Evolutionary conservation across 2,113 vertebrate genomes (phyloP).

Genomic region (Gyps fulvus): DNA sequence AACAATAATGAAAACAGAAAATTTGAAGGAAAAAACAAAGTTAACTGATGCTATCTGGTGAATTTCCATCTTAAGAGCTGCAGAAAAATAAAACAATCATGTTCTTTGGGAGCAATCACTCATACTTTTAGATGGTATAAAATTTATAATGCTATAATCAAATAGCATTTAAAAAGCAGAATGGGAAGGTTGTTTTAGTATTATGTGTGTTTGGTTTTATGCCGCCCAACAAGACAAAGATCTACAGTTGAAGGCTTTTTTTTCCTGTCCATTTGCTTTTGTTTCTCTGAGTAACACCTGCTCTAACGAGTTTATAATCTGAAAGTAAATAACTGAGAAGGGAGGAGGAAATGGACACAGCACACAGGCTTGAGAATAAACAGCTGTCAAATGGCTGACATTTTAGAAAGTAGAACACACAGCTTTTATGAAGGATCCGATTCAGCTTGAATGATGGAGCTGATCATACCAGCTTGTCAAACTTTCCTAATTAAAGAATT

Average conservation of each 20-base stretch:
- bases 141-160: not conserved
- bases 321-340: constrained; percentile 51
- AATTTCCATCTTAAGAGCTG: not conserved
- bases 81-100: not conserved
- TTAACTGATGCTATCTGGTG: not conserved
- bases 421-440: not conserved
- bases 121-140: not conserved
- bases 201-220: not conserved
- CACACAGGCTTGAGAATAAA: not conserved
- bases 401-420: not conserved
- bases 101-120: not conserved
- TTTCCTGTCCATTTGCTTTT: constrained; percentile 5
- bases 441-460: not conserved
- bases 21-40: not conserved
- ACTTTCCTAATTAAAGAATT: not conserved
- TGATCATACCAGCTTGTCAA: not conserved
- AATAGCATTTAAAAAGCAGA: not conserved
- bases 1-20: not conserved
- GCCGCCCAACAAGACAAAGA: not conserved
- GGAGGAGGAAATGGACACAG: constrained; percentile 26
- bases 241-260: not conserved
- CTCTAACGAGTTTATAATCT: constrained; percentile 31
- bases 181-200: not conserved
- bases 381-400: constrained; percentile 42
- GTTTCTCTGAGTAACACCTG: constrained; percentile 40